A percentile compares a stretch with the other conserved stretches of the same genome.
phyloP scores from a whole-genome alignment of 2,888 invertebrate species.

The Melangyna quadrimaculata region DNA sequence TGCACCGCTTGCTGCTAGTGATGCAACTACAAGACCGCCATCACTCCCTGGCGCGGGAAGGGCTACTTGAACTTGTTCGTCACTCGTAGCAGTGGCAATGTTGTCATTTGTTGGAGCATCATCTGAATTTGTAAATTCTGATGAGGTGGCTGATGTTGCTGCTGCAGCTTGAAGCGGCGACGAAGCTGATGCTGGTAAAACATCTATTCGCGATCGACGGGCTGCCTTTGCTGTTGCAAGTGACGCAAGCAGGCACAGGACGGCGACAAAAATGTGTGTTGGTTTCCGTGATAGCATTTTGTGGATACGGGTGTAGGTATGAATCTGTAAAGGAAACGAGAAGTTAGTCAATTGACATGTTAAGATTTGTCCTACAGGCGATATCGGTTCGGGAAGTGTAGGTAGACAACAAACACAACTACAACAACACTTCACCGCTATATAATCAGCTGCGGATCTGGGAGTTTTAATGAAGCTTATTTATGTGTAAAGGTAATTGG shows the following conservation, averaged over 20 bases:
- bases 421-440: constrained; percentile 36
- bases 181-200: constrained; percentile 71
- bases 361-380: constrained; percentile 70
- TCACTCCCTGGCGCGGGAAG: constrained; percentile 77
- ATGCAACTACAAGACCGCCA: constrained; percentile 52
- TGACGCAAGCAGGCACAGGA: constrained; percentile 72
- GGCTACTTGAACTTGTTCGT: constrained; percentile 74
- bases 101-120: constrained; percentile 74
- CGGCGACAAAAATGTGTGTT: constrained; percentile 69
- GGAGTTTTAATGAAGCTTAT: constrained; percentile 61
- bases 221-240: constrained; percentile 75
- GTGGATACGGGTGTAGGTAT: constrained; percentile 44
- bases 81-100: constrained; percentile 75
- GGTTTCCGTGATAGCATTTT: constrained; percentile 68
- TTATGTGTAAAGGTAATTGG: constrained; percentile 64
- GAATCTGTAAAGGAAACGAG: constrained; percentile 50
- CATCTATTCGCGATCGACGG: constrained; percentile 78
- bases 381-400: constrained; percentile 22
- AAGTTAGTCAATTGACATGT: constrained; percentile 67
- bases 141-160: constrained; percentile 24
- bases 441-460: constrained; percentile 58
- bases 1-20: constrained; percentile 66
- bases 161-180: constrained; percentile 45
- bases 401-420: not conserved
- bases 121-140: constrained; percentile 73